Evolutionary conservation across 2,113 vertebrate genomes (phyloP).

Genomic region (Arvicanthis niloticus): DNA sequence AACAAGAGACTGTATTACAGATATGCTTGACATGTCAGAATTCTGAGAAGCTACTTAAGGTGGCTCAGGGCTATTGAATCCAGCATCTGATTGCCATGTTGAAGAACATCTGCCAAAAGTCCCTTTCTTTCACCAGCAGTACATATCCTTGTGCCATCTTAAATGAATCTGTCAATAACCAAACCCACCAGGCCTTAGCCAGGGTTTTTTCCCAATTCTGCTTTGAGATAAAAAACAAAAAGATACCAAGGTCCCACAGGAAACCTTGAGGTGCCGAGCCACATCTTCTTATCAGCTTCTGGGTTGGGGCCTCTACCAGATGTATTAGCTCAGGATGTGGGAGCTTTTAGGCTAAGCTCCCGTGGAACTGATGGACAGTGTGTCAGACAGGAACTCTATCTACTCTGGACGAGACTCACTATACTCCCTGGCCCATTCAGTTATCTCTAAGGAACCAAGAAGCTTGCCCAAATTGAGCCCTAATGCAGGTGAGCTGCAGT

Average conservation of each 20-base stretch:
- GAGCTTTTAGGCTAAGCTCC: not conserved
- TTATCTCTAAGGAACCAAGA: not conserved
- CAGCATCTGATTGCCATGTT: not conserved
- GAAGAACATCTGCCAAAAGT: not conserved
- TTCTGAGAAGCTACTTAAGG: not conserved
- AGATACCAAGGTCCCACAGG: not conserved
- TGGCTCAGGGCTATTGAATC: not conserved
- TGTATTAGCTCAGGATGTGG: not conserved
- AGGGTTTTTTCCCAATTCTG: not conserved
- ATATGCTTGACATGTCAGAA: not conserved
- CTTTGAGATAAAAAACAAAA: not conserved
- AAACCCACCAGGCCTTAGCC: not conserved
- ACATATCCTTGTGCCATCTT: not conserved
- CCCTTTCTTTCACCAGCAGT: not conserved
- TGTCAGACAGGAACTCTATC: not conserved
- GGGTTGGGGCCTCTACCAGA: not conserved
- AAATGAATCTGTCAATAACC: not conserved
- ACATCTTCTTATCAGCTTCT: too few relatives aligned
- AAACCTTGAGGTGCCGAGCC: not conserved
- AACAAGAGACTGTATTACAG: not conserved
- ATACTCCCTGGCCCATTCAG: not conserved
- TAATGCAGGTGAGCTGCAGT: too few relatives aligned
- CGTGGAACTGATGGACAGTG: too few relatives aligned
- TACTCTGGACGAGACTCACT: not conserved
- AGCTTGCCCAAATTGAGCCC: not conserved